Conservation (phyloP, 2,113 vertebrate species). For the Sorex fumeus region DNA sequence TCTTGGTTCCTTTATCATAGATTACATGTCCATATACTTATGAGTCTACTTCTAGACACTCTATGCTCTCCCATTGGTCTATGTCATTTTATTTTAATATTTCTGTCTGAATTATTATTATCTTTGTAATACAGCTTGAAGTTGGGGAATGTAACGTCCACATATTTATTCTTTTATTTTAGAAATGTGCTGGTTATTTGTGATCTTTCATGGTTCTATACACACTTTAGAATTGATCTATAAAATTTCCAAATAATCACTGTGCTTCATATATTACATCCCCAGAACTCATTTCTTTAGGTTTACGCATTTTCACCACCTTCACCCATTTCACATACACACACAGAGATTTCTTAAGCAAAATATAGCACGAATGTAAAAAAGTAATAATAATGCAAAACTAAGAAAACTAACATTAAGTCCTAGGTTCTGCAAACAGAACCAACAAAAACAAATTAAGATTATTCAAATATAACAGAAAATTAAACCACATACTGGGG, state of each 20-base stretch:
- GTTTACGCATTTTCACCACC: background rate
- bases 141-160: too few species aligned
- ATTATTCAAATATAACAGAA: slow-evolving; percentile 23
- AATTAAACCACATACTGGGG: slow-evolving; percentile 3
- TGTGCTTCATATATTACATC: background rate
- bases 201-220: background rate
- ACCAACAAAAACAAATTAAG: slow-evolving; percentile 16
- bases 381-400: background rate
- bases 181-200: background rate
- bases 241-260: background rate
- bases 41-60: too few species aligned
- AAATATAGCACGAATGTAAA: background rate
- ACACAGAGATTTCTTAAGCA: slow-evolving; percentile 15
- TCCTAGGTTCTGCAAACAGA: too few species aligned
- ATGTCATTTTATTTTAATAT: too few species aligned
- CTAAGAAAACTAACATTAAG: background rate
- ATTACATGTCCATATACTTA: too few species aligned
- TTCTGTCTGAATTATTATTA: background rate
- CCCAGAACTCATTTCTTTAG: background rate
- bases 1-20: too few species aligned
- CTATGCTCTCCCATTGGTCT: too few species aligned
- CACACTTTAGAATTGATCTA: slow-evolving; percentile 21
- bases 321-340: background rate
- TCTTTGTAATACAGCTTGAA: too few species aligned
- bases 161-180: too few species aligned